Evolutionary conservation across 2,888 invertebrate species (phyloP).

Genomic region (Dynastes hyllus): DNA sequence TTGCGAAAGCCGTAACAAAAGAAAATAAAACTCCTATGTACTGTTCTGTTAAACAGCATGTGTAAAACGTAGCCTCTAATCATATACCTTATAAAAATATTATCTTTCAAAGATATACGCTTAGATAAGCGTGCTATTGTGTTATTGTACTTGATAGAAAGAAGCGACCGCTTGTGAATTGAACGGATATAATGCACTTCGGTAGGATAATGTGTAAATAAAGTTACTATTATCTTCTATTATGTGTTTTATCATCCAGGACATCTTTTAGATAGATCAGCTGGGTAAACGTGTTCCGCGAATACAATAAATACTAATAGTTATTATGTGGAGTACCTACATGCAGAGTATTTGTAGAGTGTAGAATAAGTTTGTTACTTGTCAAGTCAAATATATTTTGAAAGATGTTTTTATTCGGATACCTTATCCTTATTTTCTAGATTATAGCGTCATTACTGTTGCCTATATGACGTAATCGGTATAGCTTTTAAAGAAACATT

Average conservation of each 20-base stretch:
- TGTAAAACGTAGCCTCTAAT: background rate
- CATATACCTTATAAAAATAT: conserved; percentile 27
- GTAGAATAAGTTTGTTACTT: background rate
- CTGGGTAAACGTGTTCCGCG: background rate
- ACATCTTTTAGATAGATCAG: conserved; percentile 31
- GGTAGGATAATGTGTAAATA: conserved; percentile 44
- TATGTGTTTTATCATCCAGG: conserved; percentile 33
- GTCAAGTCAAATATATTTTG: too few species aligned
- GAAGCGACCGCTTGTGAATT: conserved; percentile 31
- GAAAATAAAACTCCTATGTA: background rate
- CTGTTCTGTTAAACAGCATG: background rate
- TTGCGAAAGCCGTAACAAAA: too few species aligned
- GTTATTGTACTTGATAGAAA: conserved; percentile 28
- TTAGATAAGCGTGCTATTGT: conserved; percentile 30
- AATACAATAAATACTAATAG: background rate
- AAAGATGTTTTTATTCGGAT: too few species aligned
- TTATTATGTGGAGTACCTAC: background rate
- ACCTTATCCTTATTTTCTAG: too few species aligned
- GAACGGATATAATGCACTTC: conserved; percentile 34
- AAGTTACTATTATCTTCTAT: conserved; percentile 37
- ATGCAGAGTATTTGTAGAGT: too few species aligned
- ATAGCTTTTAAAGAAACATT: too few species aligned
- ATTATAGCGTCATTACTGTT: too few species aligned
- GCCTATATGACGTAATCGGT: too few species aligned
- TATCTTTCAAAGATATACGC: conserved; percentile 38